Conservation (phyloP, 2,113 vertebrate species). For the Chroicocephalus ridibundus region DNA sequence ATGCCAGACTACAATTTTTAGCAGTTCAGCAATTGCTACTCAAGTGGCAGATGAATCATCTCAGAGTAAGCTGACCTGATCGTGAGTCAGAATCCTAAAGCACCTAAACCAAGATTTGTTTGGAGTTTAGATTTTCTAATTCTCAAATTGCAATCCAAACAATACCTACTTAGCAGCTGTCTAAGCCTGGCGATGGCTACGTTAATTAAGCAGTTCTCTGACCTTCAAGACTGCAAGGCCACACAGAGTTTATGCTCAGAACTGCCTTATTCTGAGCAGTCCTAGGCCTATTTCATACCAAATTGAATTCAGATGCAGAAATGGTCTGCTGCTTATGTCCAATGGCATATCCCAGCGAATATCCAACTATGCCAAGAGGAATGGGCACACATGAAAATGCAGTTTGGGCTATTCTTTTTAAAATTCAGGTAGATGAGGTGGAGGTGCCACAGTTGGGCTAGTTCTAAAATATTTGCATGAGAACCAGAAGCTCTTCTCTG, state of each 20-base stretch:
- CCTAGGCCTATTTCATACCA: neutral
- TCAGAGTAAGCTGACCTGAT: neutral
- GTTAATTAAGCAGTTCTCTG: neutral
- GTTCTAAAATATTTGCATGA: neutral
- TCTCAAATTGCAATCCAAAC: neutral
- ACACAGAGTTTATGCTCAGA: neutral
- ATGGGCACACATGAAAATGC: neutral
- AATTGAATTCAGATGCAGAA: neutral
- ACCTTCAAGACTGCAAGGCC: neutral
- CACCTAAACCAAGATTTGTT: neutral
- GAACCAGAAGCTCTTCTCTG: neutral
- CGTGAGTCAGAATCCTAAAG: conserved; percentile 39
- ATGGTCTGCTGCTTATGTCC: neutral
- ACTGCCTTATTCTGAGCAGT: neutral
- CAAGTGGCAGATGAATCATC: conserved; percentile 25
- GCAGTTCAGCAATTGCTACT: neutral
- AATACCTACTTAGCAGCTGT: neutral
- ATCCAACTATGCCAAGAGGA: neutral
- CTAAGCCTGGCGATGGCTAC: neutral
- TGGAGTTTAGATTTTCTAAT: neutral
- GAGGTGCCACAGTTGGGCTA: neutral
- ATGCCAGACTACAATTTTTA: neutral
- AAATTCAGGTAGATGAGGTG: neutral
- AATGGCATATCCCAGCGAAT: neutral
- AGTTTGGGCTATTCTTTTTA: neutral